phyloP scores from a whole-genome alignment of 2,113 vertebrate species.

The Marmota flaviventris region DNA sequence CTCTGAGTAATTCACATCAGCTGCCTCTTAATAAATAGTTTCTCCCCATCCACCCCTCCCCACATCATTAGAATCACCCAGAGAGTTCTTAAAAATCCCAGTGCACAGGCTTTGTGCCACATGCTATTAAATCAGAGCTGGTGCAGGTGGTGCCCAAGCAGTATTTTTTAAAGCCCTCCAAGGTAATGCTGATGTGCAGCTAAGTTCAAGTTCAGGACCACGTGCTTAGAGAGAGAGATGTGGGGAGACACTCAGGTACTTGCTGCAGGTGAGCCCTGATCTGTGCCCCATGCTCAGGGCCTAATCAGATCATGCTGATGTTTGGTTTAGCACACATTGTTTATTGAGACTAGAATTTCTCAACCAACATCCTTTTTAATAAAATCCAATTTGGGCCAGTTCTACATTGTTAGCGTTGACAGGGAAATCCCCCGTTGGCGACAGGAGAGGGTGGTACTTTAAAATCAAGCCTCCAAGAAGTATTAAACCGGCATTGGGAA shows the following conservation, averaged over 20 bases:
- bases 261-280: neutral
- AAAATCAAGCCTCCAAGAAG: conserved; percentile 33
- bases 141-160: neutral
- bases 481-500: neutral
- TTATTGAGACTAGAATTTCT: conserved; percentile 47
- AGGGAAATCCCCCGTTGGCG: conserved; percentile 47
- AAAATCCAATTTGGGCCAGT: conserved; percentile 65
- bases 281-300: neutral
- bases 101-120: neutral
- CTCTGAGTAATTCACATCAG: neutral
- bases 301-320: conserved; percentile 13
- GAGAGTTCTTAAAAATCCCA: neutral
- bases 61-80: neutral
- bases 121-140: neutral
- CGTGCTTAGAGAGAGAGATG: neutral
- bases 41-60: neutral
- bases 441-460: conserved; percentile 3
- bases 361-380: conserved; percentile 63
- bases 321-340: conserved; percentile 3
- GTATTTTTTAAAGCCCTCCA: neutral
- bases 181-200: neutral
- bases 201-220: fast-evolving
- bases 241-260: neutral
- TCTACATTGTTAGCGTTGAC: conserved; percentile 67
- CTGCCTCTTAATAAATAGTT: neutral